A percentile compares a stretch with the other conserved stretches of the same genome.
Conservation (phyloP, 2,113 vertebrate genomes). For the Lepus europaeus region DNA sequence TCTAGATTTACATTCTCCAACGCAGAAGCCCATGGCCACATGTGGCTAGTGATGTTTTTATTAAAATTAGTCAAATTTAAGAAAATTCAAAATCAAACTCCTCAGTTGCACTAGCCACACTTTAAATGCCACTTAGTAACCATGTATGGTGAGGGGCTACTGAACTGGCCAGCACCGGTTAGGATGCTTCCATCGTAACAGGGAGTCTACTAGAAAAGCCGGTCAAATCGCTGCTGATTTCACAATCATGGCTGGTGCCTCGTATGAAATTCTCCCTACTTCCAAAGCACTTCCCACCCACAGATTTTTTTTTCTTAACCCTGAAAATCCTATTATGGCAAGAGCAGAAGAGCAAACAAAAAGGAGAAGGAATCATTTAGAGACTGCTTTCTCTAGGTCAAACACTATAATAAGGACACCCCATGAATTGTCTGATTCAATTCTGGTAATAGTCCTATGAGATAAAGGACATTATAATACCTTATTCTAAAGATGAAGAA, state of each 20-base stretch:
- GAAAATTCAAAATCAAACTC: neutral
- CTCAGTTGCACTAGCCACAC: neutral
- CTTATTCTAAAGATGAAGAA: conserved; percentile 13
- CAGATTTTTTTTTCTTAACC: neutral
- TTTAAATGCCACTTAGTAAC: neutral
- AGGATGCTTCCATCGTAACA: neutral
- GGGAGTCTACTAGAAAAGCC: neutral
- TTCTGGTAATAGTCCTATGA: neutral
- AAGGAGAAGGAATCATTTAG: neutral
- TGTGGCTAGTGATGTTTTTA: neutral
- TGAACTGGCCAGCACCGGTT: neutral
- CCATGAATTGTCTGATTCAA: neutral
- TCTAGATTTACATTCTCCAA: neutral
- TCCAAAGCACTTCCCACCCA: neutral
- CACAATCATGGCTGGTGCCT: neutral
- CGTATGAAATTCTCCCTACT: neutral
- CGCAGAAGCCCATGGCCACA: neutral
- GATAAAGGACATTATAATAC: neutral
- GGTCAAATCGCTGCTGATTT: neutral
- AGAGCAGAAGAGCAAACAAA: neutral
- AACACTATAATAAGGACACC: neutral
- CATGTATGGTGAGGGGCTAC: neutral
- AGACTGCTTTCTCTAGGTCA: neutral
- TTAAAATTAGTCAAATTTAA: neutral
- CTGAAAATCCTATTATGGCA: neutral